Percentiles rank a stretch among this genome's conserved stretches.
These are phyloP conservation scores for Neosalanx taihuensis DNA, from an alignment of 2,797 vertebrate species.

Conservation along the genomic window DNA sequence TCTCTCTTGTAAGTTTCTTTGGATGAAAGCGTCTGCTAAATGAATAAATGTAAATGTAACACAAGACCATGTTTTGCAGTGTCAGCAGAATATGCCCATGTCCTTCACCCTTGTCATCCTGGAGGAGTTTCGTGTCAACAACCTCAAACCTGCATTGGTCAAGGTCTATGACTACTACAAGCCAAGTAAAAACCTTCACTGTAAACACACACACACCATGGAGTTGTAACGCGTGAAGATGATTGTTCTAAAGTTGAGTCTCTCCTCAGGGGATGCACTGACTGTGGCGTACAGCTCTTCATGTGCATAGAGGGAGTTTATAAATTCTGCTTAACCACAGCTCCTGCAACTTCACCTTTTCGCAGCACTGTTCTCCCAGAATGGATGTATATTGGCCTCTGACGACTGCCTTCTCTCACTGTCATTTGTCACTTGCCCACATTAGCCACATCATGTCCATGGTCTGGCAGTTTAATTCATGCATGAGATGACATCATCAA, in stretches of 20 bases:
- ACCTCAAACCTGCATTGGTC: constrained; percentile 70
- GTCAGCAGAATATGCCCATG: constrained; percentile 44
- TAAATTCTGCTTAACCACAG: too few relatives aligned
- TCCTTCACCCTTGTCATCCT: constrained; percentile 45
- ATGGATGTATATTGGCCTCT: too few relatives aligned
- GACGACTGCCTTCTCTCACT: too few relatives aligned
- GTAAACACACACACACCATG: neutral
- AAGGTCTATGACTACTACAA: constrained; percentile 77
- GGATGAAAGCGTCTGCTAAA: too few relatives aligned
- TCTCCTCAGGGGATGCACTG: constrained; percentile 61
- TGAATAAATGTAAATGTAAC: too few relatives aligned
- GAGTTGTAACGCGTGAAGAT: too few relatives aligned
- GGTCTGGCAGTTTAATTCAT: constrained; percentile 4
- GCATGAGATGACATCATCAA: constrained; percentile 55
- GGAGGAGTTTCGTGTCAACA: constrained; percentile 58
- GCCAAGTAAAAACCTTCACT: constrained; percentile 54
- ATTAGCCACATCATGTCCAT: too few relatives aligned
- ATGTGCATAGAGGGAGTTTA: constrained; percentile 58
- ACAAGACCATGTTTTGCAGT: constrained; percentile 41
- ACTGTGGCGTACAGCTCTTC: constrained; percentile 64
- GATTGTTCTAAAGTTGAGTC: neutral
- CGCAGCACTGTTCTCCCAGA: too few relatives aligned
- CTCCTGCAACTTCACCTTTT: too few relatives aligned
- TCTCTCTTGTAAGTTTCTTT: too few relatives aligned
- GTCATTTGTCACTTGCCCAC: too few relatives aligned